Percentiles rank a stretch among this genome's conserved stretches.
phyloP scores from a whole-genome alignment of 2,797 vertebrate species.

The Acanthopagrus latus region DNA sequence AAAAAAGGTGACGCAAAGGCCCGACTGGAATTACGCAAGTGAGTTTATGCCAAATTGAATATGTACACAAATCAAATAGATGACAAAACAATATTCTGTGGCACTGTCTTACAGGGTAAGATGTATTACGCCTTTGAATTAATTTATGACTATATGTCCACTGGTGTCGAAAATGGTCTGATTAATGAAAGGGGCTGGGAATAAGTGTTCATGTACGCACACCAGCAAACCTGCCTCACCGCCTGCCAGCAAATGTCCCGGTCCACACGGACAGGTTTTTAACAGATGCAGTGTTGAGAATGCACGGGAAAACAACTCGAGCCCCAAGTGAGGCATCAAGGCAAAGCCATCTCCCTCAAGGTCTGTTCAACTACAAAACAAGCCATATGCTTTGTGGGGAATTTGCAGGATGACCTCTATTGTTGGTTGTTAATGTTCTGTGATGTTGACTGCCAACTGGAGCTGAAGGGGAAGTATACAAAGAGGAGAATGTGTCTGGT shows the following conservation, averaged over 20 bases:
- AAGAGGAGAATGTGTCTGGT: too few species aligned
- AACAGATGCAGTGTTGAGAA: conserved; percentile 39
- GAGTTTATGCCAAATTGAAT: conserved; percentile 11
- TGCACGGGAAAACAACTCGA: conserved; percentile 11
- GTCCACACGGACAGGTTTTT: conserved; percentile 11
- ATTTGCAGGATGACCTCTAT: too few species aligned
- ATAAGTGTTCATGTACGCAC: background rate
- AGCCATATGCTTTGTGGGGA: conserved; percentile 41
- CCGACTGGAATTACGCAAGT: background rate
- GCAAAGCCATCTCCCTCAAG: conserved; percentile 29
- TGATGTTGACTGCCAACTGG: too few species aligned
- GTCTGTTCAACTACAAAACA: conserved; percentile 36
- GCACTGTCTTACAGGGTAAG: background rate
- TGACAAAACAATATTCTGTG: conserved; percentile 16
- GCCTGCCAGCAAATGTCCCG: conserved; percentile 27
- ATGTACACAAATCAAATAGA: conserved; percentile 25
- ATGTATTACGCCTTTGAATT: conserved; percentile 8
- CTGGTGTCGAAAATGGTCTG: background rate
- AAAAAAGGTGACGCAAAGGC: conserved; percentile 14
- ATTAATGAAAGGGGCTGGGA: background rate
- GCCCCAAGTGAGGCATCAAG: conserved; percentile 33
- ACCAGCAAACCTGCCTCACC: background rate
- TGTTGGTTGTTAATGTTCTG: too few species aligned
- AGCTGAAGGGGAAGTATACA: too few species aligned
- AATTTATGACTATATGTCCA: conserved; percentile 8